Percentiles rank a stretch among this genome's conserved stretches.
These are phyloP conservation scores for Coturnix japonica DNA, from an alignment of 2,113 vertebrate genomes.

Conservation along the genomic window DNA sequence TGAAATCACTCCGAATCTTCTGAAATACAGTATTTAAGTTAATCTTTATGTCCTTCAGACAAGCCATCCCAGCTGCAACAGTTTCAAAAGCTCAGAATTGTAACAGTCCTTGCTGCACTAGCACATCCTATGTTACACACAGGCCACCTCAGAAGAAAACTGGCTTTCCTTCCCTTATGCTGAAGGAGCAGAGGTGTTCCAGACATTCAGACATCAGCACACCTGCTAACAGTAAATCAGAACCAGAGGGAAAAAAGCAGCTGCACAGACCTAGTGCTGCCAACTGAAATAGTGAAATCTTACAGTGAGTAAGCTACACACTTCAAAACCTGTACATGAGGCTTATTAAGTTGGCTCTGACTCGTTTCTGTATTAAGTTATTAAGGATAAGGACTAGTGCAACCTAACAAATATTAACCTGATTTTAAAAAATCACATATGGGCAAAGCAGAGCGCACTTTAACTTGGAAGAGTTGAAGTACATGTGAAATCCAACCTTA, in stretches of 20 bases:
- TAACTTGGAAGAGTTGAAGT: accelerated
- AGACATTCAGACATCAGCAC: background rate
- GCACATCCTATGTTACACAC: background rate
- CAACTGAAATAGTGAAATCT: background rate
- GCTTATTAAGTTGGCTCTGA: background rate
- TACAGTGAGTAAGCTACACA: background rate
- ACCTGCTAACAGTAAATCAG: background rate
- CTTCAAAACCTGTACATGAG: background rate
- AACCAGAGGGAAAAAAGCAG: accelerated
- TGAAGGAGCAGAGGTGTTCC: background rate
- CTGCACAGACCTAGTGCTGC: background rate
- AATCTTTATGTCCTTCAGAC: background rate
- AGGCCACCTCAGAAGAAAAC: background rate
- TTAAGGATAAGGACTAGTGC: background rate
- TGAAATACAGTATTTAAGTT: background rate
- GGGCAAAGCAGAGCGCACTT: background rate
- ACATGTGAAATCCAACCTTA: background rate
- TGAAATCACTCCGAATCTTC: background rate
- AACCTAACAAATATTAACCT: background rate
- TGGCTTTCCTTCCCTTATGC: background rate
- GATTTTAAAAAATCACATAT: background rate
- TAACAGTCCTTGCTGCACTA: background rate
- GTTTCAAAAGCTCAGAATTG: background rate
- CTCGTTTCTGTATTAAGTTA: background rate
- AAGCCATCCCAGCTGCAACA: background rate